Conservation (phyloP, 2,797 vertebrate genomes). For the Tokudaia muenninki region DNA sequence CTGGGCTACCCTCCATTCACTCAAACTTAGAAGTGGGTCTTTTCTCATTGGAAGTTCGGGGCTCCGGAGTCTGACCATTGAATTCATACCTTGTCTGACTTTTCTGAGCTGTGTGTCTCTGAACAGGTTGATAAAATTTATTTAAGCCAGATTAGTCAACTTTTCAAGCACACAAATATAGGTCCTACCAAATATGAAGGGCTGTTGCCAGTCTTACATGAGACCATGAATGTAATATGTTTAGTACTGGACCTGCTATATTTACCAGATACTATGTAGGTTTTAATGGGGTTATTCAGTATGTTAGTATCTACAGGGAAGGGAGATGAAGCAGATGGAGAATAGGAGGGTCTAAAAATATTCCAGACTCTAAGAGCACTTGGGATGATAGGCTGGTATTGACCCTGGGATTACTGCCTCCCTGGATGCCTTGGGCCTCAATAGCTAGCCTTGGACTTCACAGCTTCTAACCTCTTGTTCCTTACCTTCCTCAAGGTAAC, state of each 20-base stretch:
- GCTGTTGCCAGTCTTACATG: neutral
- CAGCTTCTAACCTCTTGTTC: neutral
- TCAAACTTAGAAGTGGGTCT: neutral
- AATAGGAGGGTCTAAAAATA: neutral
- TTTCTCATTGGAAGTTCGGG: neutral
- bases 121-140: neutral
- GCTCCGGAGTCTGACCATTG: neutral
- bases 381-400: neutral
- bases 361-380: neutral
- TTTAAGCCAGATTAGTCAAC: neutral
- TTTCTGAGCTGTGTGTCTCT: constrained; percentile 1
- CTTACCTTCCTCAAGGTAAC: neutral
- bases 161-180: neutral
- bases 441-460: neutral
- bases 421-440: neutral
- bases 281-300: neutral
- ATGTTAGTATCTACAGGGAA: neutral
- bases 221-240: neutral
- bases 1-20: neutral
- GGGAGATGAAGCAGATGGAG: neutral
- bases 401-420: neutral
- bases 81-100: neutral
- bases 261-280: neutral
- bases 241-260: neutral
- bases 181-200: neutral